These are phyloP conservation scores for Motacilla tschutschensis DNA, from an alignment of 2,113 vertebrate species.

Conservation along the genomic window DNA sequence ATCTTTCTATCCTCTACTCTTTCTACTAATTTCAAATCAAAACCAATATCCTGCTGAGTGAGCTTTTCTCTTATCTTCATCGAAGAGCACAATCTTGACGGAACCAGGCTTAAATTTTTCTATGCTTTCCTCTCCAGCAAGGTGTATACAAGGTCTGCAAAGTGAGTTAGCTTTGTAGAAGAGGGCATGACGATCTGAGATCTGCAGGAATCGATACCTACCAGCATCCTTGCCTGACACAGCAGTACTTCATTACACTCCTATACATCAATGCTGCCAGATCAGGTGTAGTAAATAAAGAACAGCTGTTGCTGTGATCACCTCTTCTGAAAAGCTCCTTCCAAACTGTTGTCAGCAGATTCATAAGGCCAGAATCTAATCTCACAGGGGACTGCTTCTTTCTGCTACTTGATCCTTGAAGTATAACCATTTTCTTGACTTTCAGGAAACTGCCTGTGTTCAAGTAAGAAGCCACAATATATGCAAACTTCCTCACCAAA, in stretches of 20 bases:
- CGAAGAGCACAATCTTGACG: fast-evolving
- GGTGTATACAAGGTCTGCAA: not conserved
- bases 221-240: not conserved
- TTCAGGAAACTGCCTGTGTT: not conserved
- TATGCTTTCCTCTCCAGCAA: not conserved
- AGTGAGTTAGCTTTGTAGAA: not conserved
- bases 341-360: not conserved
- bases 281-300: slow-evolving; percentile 16
- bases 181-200: not conserved
- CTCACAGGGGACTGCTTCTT: not conserved
- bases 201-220: not conserved
- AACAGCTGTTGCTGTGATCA: slow-evolving; percentile 26
- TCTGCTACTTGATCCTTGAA: not conserved
- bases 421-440: not conserved
- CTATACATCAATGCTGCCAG: slow-evolving; percentile 1
- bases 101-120: not conserved
- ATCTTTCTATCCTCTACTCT: not conserved
- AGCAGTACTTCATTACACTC: not conserved
- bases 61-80: not conserved
- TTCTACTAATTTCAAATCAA: not conserved
- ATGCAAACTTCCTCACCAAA: not conserved
- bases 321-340: not conserved
- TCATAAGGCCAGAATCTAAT: not conserved
- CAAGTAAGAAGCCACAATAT: not conserved
- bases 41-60: not conserved